Base-by-base conservation (phyloP, 2,797 vertebrate species). In the Karalla daura region DNA sequence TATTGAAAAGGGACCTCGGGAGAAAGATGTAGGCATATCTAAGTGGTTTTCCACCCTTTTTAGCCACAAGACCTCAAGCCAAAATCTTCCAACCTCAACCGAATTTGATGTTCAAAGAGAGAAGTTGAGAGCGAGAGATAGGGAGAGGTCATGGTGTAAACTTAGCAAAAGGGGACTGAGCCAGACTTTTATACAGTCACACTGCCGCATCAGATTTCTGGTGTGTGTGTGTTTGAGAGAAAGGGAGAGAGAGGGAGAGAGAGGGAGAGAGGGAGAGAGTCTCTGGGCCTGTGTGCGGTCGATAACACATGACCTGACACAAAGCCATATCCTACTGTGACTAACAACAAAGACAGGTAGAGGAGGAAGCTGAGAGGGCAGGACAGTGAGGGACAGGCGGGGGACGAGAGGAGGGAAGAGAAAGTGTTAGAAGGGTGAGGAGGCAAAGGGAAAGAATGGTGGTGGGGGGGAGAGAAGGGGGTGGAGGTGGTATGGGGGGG, bases 291-390 rank as follows among this genome's bases (percentile, higher is more conserved):
- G 46, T 70, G 49, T 62, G 63, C 7, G 41, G 67, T 72, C 30
- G 45, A 84, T 74, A 77, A 75, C 78, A 40, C 68, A 69, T 61
- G 69, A 80, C 76, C 80, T 55, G 68, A 80, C 72, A 73, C 45
- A 63, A 62, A 81, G 56, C 63, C 45, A 59, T 20, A 47, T 58
- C 64, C 69, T 53, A 43, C 61, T 36, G 65, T 63, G 60, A 68
- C 70, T 27, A 60, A 73, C 70, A 76, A 72, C 73, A 85, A 60
- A 81, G 74, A 75, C 74, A 36, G 75, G 56, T 25, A 15, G 70
- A 83, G 63, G 55, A 40, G 63, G 68, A 61, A 18, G 50, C 68
- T 25, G 32, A 74, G 73, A 76, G 64, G 67, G 53, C 74, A 54
- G 49, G 33, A 37, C 40, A 27, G 41, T 15, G 43, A 53, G 27